Evolutionary conservation across 2,888 invertebrate species (phyloP).

Genomic region (Chrysomela aeneicollis): DNA sequence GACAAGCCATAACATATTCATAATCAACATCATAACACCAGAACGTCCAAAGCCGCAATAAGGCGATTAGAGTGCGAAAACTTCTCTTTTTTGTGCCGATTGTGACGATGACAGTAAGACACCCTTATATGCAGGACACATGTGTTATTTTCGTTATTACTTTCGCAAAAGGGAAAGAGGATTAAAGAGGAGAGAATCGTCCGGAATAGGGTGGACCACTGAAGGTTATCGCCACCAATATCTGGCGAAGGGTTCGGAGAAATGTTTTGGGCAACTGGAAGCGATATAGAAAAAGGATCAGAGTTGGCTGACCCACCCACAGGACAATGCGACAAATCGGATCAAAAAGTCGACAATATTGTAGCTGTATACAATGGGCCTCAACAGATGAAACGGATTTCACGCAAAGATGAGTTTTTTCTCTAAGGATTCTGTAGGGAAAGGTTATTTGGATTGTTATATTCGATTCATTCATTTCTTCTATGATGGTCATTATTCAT

Average conservation of each 20-base stretch:
- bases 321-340: slow-evolving; percentile 63
- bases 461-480: background rate
- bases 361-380: slow-evolving; percentile 60
- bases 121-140: slow-evolving; percentile 61
- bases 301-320: slow-evolving; percentile 60
- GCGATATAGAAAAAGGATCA: slow-evolving; percentile 62
- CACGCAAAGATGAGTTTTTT: slow-evolving; percentile 57
- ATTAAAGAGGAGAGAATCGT: slow-evolving; percentile 57
- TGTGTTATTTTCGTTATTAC: slow-evolving; percentile 63
- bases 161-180: slow-evolving; percentile 58
- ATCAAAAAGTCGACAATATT: slow-evolving; percentile 65
- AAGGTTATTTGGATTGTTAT: slow-evolving; percentile 1
- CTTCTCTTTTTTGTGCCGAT: slow-evolving; percentile 56
- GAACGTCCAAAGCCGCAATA: slow-evolving; percentile 48
- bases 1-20: slow-evolving; percentile 29
- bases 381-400: slow-evolving; percentile 53
- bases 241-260: background rate
- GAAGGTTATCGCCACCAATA: background rate
- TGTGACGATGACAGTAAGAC: slow-evolving; percentile 62
- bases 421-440: slow-evolving; percentile 32
- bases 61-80: slow-evolving; percentile 58
- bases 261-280: slow-evolving; percentile 48
- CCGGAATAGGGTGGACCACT: slow-evolving; percentile 34
- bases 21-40: slow-evolving; percentile 49
- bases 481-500: background rate